A percentile compares a stretch with the other conserved stretches of the same genome.
Conservation (phyloP, 2,113 vertebrate species). For the Peucedramus taeniatus region DNA sequence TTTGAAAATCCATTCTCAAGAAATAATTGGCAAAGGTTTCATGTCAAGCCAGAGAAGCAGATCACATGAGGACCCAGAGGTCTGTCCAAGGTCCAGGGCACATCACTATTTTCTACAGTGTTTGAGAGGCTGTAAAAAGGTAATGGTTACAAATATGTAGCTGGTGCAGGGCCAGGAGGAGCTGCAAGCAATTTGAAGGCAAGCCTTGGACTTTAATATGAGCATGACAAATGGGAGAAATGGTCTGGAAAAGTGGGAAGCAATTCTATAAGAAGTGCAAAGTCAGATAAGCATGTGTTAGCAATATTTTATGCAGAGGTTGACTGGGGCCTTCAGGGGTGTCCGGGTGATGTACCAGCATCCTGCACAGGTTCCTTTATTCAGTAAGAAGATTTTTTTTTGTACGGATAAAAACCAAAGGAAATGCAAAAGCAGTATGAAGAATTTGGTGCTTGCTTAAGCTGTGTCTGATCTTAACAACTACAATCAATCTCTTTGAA, state of each 20-base stretch:
- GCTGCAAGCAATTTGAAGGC: background rate
- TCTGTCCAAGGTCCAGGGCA: background rate
- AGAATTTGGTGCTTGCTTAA: background rate
- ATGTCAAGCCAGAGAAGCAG: background rate
- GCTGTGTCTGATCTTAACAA: background rate
- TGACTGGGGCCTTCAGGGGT: background rate
- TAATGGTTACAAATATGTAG: background rate
- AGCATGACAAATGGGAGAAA: background rate
- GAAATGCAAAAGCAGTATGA: background rate
- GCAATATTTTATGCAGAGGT: background rate
- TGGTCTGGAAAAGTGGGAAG: background rate
- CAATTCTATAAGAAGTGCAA: background rate
- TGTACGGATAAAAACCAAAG: background rate
- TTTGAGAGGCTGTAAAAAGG: background rate
- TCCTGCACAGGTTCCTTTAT: background rate
- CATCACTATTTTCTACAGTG: background rate
- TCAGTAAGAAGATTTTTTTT: background rate
- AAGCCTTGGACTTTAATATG: background rate
- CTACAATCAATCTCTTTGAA: background rate
- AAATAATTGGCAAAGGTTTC: background rate
- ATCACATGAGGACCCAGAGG: background rate
- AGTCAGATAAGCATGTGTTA: background rate
- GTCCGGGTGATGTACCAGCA: background rate
- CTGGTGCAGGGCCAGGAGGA: background rate
- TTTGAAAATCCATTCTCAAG: background rate